Evolutionary conservation across 2,113 vertebrate genomes (phyloP).

Genomic region (Scartelaos histophorus): DNA sequence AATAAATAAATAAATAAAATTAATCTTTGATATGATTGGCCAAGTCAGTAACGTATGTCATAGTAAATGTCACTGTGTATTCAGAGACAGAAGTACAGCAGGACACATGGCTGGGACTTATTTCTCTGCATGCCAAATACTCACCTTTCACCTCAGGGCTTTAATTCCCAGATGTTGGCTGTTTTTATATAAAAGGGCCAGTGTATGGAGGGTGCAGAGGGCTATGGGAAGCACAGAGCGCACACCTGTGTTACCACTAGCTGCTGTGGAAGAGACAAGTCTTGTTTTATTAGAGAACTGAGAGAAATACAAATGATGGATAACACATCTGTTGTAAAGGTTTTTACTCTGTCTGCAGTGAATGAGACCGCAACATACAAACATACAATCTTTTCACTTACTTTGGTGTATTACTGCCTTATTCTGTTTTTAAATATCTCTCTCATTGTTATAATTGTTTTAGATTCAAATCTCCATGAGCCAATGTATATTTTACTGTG

Average conservation of each 20-base stretch:
- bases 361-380: constrained; percentile 38
- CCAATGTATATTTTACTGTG: constrained; percentile 56
- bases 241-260: not conserved
- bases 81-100: too few species aligned
- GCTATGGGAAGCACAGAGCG: not conserved
- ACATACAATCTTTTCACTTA: constrained; percentile 19
- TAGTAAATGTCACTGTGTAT: too few species aligned
- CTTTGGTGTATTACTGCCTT: constrained; percentile 38
- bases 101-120: too few species aligned
- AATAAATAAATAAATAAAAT: too few species aligned
- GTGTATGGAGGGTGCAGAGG: not conserved
- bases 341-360: constrained; percentile 34
- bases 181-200: not conserved
- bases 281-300: not conserved
- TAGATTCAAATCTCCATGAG: constrained; percentile 46
- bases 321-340: constrained; percentile 31
- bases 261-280: not conserved
- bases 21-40: too few species aligned
- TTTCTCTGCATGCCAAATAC: not conserved
- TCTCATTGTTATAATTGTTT: constrained; percentile 28
- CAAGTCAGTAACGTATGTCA: too few species aligned
- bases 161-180: constrained; percentile 1
- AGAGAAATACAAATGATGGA: constrained; percentile 25
- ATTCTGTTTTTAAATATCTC: constrained; percentile 44
- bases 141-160: not conserved